These are phyloP conservation scores for Scomber scombrus DNA, from an alignment of 2,113 vertebrate genomes.

Conservation along the genomic window DNA sequence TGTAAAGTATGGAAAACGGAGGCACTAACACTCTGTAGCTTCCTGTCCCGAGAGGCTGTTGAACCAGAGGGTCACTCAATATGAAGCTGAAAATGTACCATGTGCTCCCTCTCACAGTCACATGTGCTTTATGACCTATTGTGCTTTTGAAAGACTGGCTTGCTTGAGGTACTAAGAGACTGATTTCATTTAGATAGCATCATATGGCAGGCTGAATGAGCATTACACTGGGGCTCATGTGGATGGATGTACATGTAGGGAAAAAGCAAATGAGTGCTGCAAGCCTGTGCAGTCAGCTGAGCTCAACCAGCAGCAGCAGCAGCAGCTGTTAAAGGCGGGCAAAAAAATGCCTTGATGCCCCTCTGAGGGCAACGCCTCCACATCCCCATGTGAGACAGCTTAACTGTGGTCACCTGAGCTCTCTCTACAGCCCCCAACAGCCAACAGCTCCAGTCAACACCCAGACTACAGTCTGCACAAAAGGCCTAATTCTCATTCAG, in stretches of 20 bases:
- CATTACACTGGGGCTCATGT: slow-evolving; percentile 15
- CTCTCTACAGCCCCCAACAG: slow-evolving; percentile 16
- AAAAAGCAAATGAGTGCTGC: slow-evolving; percentile 3
- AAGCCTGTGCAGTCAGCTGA: slow-evolving; percentile 54
- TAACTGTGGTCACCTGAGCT: slow-evolving; percentile 79
- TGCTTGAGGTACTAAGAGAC: slow-evolving; percentile 29
- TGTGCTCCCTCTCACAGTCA: slow-evolving; percentile 22
- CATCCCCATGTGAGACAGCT: slow-evolving; percentile 80
- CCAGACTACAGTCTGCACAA: slow-evolving; percentile 31
- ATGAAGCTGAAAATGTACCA: slow-evolving; percentile 28
- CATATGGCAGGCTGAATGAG: slow-evolving; percentile 27
- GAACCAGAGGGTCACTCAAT: slow-evolving; percentile 50
- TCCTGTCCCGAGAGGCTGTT: slow-evolving; percentile 52
- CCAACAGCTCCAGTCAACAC: slow-evolving; percentile 45
- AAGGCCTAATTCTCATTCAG: slow-evolving; percentile 53
- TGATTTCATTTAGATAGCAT: slow-evolving; percentile 47
- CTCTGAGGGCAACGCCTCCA: slow-evolving; percentile 49
- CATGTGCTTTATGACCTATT: slow-evolving; percentile 26
- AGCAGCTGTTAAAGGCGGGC: slow-evolving; percentile 22
- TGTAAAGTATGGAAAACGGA: slow-evolving; percentile 38
- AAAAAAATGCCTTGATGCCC: slow-evolving; percentile 31
- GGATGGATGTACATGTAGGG: slow-evolving; percentile 43
- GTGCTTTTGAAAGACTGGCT: slow-evolving; percentile 16
- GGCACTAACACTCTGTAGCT: slow-evolving; percentile 11
- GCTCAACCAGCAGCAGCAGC: slow-evolving; percentile 39